phyloP scores from a whole-genome alignment of 2,888 invertebrate genomes.

The Mesorhabditis belari region DNA sequence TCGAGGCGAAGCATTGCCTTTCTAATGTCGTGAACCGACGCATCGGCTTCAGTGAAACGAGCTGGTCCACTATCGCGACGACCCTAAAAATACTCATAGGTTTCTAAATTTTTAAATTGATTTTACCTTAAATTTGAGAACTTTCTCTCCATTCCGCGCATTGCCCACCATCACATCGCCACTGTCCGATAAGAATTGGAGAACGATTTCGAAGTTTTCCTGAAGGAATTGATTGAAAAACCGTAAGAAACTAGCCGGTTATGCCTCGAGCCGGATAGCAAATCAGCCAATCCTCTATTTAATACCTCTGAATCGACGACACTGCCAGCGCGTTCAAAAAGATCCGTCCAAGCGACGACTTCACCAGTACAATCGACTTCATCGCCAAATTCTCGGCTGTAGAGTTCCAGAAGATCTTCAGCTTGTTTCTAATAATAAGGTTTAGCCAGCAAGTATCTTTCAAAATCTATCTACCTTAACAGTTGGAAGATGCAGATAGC shows the following conservation, averaged over 20 bases:
- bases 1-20: slow-evolving; percentile 38
- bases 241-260: background rate
- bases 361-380: slow-evolving; percentile 37
- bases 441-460: background rate
- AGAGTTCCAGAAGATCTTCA: slow-evolving; percentile 15
- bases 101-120: background rate
- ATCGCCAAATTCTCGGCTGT: slow-evolving; percentile 25
- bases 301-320: slow-evolving; percentile 8
- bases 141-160: slow-evolving; percentile 38
- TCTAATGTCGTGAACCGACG: slow-evolving; percentile 44
- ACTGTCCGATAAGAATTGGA: slow-evolving; percentile 25
- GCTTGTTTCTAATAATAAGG: slow-evolving; percentile 13
- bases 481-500: slow-evolving; percentile 26
- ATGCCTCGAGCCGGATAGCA: background rate
- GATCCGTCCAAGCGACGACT: slow-evolving; percentile 24
- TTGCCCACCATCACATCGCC: slow-evolving; percentile 32
- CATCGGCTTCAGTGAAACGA: slow-evolving; percentile 44
- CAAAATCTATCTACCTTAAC: slow-evolving; percentile 19
- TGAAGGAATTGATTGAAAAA: slow-evolving; percentile 1
- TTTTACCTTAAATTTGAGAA: slow-evolving; percentile 46
- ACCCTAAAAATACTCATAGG: slow-evolving; percentile 6
- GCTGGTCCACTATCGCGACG: slow-evolving; percentile 25
- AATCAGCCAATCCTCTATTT: background rate
- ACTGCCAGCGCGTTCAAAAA: slow-evolving; percentile 13
- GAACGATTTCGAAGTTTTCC: slow-evolving; percentile 32